Evolutionary conservation across 1,140 invertebrate species (phyloP), one percentile per base, ranked within the genome.

Genomic region (Ganaspis sp.): DNA sequence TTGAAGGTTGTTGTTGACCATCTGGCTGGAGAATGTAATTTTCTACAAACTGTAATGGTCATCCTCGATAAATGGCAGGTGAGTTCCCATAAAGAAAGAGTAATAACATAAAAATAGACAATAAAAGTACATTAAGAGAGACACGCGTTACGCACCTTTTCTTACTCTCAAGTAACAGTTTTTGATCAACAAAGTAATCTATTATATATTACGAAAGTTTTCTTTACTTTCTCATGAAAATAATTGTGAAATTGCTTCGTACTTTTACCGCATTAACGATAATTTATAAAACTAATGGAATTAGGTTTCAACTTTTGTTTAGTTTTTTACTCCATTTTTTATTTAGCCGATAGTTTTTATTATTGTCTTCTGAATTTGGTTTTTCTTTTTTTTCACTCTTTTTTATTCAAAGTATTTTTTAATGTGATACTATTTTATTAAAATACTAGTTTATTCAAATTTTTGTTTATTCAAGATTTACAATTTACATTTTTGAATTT

Each of bases 1-100:
- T 64, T 29, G 1, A 64, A 64, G 23, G 26, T 64, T 64, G 58
- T 64, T 64, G 58, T 29, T 64, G 58, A 21, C 58, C 58, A 64
- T 64, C 58, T 64, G 58, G 58, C 58, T 12, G 58, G 6, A 64
- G 45, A 49, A 17, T 49, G 12, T 17, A 49, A 49, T 49, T 64
- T 29, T 1, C 23, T 64, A 29, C 21, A 64, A 29, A 11, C 0
- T n/a, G 58, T 4, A 64, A 64, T 64, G 58, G 58, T 26, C 58
- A 64, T 64, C 23, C 23, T 64, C 23, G 58, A 64, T 64, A 23
- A 64, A 64, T 64, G 26, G 23, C 23, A 34, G 58, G 58, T 64
- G 23, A 29, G 12, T 15, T 9, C 23, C 26, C 15, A 64, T 64
- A 64, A 64, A 64, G 58, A 29, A 64, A 64, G 23, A 29, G 58